Base-by-base conservation (phyloP, 2,113 vertebrate species). In the Arothron firmamentum region DNA sequence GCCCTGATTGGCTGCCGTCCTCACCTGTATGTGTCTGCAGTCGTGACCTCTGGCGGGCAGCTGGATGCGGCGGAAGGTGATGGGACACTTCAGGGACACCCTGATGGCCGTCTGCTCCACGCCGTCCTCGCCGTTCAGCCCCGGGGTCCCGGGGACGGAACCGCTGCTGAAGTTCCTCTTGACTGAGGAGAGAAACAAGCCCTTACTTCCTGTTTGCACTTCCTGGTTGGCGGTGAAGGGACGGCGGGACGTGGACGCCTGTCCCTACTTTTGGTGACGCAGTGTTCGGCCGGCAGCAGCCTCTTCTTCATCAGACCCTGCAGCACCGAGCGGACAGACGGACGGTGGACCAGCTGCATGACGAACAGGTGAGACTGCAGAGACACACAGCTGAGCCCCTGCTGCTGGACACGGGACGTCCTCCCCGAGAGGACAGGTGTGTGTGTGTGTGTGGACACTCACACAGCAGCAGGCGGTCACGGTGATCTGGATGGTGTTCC, bases 401-500 rank as follows among this genome's bases (percentile, higher is more conserved):
- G 13, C 6, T 45, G 6, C 43, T 9, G 12, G 43, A 4, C 6
- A 28, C 3, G 28, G 28, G 6, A 28, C 6, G 28, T 28, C 3
- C 4, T 5, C 5, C 6, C 16, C 16, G 13, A 16, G 11, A 4
- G 11, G 2, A 6, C 41, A 55, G 25, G 45, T 21, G 19, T 43
- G n/a, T 43, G 55, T 46, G 47, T 14, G 43, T 18, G 28, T 47
- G 21, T 31, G 67, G 1, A 42, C 8, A 88, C 94, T 90, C 79
- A 96, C 94, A 0, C 95, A 97, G 89, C 95, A 97, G 90, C 95
- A 98, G 83, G 95, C 94, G 0, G 94, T 97, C 74, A 97, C 95
- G 0, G 95, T 97, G 91, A 98, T 98, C 92, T 98, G 95, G 88
- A 96, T 94, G 71, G 95, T 98, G 90, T 98, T 98, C 59, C 95